Evolutionary conservation across 2,113 vertebrate species (phyloP).

Genomic region (Lichenostomus cassidix): DNA sequence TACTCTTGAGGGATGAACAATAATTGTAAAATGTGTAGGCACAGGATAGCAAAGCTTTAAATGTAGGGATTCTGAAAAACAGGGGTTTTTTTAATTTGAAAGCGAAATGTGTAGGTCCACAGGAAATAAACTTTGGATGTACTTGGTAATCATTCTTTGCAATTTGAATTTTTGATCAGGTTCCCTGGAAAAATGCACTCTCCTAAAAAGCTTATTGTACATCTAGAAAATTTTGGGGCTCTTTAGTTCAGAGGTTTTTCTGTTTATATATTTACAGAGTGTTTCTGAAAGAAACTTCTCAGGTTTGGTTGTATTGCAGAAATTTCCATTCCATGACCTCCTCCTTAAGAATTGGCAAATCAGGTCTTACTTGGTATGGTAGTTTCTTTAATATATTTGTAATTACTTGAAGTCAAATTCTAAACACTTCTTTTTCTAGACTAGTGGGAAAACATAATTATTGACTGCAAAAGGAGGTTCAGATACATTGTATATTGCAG

Average conservation of each 20-base stretch:
- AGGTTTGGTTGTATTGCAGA: not conserved
- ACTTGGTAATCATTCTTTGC: not conserved
- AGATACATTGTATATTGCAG: not conserved
- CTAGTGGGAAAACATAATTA: not conserved
- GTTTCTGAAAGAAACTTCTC: not conserved
- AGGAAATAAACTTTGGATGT: not conserved
- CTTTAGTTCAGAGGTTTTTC: not conserved
- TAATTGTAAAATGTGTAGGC: rapidly evolving
- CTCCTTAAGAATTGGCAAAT: not conserved
- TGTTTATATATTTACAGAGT: not conserved
- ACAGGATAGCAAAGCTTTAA: not conserved
- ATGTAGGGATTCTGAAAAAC: not conserved
- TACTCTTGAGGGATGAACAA: not conserved
- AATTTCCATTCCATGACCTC: not conserved
- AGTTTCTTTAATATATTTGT: not conserved
- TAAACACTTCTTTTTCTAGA: not conserved
- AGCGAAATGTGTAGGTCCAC: not conserved
- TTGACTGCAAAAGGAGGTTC: not conserved
- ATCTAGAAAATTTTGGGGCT: not conserved
- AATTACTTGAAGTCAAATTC: not conserved
- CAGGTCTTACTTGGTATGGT: not conserved
- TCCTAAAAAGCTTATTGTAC: not conserved
- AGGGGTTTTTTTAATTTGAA: not conserved
- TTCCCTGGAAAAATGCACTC: not conserved
- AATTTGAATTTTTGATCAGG: not conserved